Conservation (phyloP, 2,888 invertebrate species). For the Toxonevra muliebris region DNA sequence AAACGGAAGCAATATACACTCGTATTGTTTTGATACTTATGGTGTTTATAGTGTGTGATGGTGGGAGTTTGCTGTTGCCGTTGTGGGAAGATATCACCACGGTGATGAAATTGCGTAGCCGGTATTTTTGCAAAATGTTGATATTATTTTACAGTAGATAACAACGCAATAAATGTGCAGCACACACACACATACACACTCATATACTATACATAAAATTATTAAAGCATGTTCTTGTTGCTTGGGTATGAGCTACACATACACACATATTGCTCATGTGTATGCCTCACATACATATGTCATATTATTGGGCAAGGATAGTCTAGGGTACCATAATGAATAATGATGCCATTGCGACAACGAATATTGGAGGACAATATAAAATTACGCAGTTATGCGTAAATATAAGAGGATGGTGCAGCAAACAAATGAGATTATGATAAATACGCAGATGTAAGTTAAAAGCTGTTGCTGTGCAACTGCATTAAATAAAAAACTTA, state of each 20-base stretch:
- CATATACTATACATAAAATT: background rate
- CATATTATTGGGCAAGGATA: background rate
- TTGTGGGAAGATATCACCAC: background rate
- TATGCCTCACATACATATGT: constrained; percentile 7
- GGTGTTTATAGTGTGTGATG: background rate
- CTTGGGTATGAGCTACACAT: no score
- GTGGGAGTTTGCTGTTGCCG: constrained; percentile 4
- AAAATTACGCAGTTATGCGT: no score
- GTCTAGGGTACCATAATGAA: constrained; percentile 9
- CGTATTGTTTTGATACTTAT: no score
- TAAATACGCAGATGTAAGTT: no score
- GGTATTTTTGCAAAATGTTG: constrained; percentile 27
- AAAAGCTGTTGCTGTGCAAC: no score
- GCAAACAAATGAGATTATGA: no score
- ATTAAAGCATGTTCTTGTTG: no score
- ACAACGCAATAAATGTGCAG: background rate
- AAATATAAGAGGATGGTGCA: no score
- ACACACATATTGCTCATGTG: constrained; percentile 9
- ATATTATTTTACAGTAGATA: no score
- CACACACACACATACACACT: background rate
- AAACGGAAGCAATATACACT: no score
- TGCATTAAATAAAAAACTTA: no score
- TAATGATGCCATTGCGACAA: constrained; percentile 23
- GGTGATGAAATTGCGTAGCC: constrained; percentile 34
- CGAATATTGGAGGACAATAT: background rate